Evolutionary conservation across 2,888 invertebrate genomes (phyloP).

Genomic region (Caenorhabditis parvicauda): DNA sequence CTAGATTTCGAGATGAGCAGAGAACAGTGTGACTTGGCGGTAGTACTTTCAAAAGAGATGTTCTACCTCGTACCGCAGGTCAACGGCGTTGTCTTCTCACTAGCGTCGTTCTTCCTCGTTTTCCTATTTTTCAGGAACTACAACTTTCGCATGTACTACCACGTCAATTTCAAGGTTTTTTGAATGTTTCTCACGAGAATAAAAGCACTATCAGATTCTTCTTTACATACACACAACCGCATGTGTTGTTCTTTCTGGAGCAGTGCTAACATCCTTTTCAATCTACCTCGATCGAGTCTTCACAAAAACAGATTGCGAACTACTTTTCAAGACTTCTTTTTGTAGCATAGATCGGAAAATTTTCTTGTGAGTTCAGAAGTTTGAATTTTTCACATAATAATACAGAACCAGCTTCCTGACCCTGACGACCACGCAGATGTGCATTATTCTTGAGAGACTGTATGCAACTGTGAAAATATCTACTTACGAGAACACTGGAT

Average conservation of each 20-base stretch:
- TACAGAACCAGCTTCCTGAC: conserved; percentile 16
- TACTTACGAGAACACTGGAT: conserved; percentile 18
- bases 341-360: conserved; percentile 11
- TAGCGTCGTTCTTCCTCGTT: conserved; percentile 12
- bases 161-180: conserved; percentile 18
- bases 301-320: conserved; percentile 12
- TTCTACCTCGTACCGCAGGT: too few species aligned
- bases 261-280: too few species aligned
- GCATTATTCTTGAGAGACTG: conserved; percentile 15
- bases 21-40: too few species aligned
- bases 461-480: conserved; percentile 14
- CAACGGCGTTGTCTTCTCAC: too few species aligned
- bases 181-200: not conserved
- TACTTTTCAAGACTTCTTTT: conserved; percentile 14
- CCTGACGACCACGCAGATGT: conserved; percentile 16
- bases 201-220: conserved; percentile 11
- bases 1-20: too few species aligned
- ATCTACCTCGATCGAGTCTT: too few species aligned
- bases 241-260: conserved; percentile 11
- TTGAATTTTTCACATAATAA: not conserved
- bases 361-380: conserved; percentile 12
- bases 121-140: conserved; percentile 14
- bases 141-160: conserved; percentile 18
- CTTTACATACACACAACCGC: conserved; percentile 12
- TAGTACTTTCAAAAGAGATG: too few species aligned